Base-by-base conservation (phyloP, 2,888 invertebrate genomes). In the Hipparchia semele region DNA sequence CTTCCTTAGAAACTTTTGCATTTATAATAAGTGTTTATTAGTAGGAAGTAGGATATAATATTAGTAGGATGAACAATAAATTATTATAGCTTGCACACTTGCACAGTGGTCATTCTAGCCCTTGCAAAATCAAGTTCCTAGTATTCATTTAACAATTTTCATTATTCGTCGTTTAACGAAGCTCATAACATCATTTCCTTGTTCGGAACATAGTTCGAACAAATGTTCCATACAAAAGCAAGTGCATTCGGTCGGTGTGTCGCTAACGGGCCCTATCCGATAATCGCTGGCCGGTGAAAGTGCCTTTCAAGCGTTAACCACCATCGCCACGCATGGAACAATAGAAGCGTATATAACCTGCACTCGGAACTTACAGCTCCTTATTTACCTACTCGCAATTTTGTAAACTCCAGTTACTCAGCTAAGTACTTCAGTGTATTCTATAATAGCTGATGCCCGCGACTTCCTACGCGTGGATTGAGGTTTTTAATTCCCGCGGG, bases 241-340 rank as follows among this genome's bases (percentile, higher is more conserved):
- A 76, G 74, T 71, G 74, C 76, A 76, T 66, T 76, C 75, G 75
- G 72, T 74, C 75, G 68, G 68, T 72, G 75, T 76, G 74, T 71
- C 75, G 73, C 71, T 76, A 76, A 76, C 74, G 75, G 75, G 71
- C 69, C 71, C 72, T 72, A 73, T 75, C 73, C 71, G 75, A 77
- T 78, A 74, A 77, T 76, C 76, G 75, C 72, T 23, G 68, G 71
- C 79, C 78, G 77, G 78, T 77, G 78, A 78, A 78, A 77, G 78
- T 78, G 73, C 70, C 73, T 69, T 72, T 71, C 67, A 45, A 73
- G 67, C 72, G 56, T 69, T 69, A 49, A 62, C 72, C 65, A 66
- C 62, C 69, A 74, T 66, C 69, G 64, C 65, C 39, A 39, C 64
- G 69, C 33, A 61, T 49, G 72, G 70, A 74, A 76, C 74, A 76